Percentiles rank a stretch among this genome's conserved stretches.
These are phyloP conservation scores for Hydraecia micacea DNA, from an alignment of 2,888 invertebrate genomes.

Conservation along the genomic window DNA sequence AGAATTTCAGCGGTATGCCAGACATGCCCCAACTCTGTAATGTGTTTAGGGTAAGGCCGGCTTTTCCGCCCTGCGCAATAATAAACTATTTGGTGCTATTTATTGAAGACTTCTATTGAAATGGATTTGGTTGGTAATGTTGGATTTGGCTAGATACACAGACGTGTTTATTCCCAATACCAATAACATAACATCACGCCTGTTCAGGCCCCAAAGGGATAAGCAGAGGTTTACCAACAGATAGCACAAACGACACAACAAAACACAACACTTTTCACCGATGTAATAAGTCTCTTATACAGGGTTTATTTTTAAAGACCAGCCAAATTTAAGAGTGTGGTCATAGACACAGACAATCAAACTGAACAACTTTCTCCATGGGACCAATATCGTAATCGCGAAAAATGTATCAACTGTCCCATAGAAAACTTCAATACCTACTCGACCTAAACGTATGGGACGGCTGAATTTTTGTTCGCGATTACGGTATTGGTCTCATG, in stretches of 20 bases:
- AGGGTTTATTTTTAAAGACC: no score
- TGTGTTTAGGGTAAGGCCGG: conserved; percentile 33
- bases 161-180: no score
- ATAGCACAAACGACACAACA: not conserved
- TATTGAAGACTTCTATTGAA: conserved; percentile 34
- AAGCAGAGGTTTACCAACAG: not conserved
- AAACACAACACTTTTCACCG: not conserved
- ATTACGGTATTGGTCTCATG: no score
- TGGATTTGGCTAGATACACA: not conserved
- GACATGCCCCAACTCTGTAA: conserved; percentile 41
- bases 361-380: no score
- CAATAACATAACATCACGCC: not conserved
- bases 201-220: not conserved
- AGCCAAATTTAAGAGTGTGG: no score
- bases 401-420: no score
- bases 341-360: no score
- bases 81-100: conserved; percentile 36
- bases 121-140: not conserved
- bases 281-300: not conserved
- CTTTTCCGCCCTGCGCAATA: conserved; percentile 18
- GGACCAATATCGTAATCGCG: no score
- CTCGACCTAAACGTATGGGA: no score
- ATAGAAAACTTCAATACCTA: no score
- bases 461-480: no score
- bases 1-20: conserved; percentile 26